Base-by-base conservation (phyloP, 2,797 vertebrate genomes). In the Danio tinwini region DNA sequence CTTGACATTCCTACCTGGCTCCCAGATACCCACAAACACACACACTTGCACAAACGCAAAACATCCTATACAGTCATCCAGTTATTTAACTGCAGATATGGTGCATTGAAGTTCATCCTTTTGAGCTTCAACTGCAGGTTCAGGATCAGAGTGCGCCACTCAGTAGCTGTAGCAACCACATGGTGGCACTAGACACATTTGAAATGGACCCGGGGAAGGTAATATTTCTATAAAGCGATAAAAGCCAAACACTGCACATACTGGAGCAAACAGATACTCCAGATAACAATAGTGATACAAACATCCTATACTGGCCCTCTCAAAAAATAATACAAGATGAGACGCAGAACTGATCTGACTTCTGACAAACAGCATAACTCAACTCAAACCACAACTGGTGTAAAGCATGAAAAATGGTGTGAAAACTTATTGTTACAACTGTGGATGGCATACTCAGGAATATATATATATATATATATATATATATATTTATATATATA, bases 241-340 rank as follows among this genome's bases (percentile, higher is more conserved):
- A 82, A 79, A 74, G 56, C 63, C 65, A 74, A 76, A 78, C 82
- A 76, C 53, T 52, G 40, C 59, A 73, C 29, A 76, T 47, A 73
- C 87, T 89, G 42, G 58, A 73, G 79, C 89, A 90, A 74, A 85
- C 85, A 91, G 91, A 93, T 92, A 91, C 91, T 89, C 86, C 85
- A 90, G 92, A 94, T 94, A 90, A 91, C 88, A 87, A 84, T 87
- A 89, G 91, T 87, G 92, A 91, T 88, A 91, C 83, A 94, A 93
- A 93, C 92, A 93, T 93, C 91, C 92, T 88, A 63, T 62, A 63
- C 50, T 56, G 14, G 3, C 88, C 87, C 91, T 90, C 92, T 91
- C 91, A 91, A 93, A 88, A 93, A 29, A 94, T 92, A 94, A 94
- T 92, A 86, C 77, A 80, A 86, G 82, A 86, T 81, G 80, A 86